These are phyloP conservation scores for Caenorhabditis sp. DNA, from an alignment of 2,888 invertebrate species.

Conservation along the genomic window DNA sequence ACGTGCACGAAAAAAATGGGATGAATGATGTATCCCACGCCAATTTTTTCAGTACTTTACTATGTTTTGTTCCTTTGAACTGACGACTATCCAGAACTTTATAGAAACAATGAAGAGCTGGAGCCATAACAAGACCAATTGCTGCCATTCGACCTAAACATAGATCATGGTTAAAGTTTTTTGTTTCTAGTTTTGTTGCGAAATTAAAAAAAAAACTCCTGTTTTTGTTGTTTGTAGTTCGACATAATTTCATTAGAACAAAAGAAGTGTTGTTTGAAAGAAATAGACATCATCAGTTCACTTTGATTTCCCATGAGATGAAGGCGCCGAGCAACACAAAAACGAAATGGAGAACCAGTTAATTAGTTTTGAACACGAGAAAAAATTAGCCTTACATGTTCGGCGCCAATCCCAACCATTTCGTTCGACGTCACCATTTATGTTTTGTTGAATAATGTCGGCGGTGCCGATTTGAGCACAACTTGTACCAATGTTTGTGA, in stretches of 20 bases:
- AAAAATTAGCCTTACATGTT: conserved; percentile 34
- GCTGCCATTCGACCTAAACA: conserved; percentile 47
- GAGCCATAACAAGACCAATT: conserved; percentile 45
- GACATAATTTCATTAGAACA: background rate
- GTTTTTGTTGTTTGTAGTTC: background rate
- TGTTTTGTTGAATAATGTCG: conserved; percentile 47
- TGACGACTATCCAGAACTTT: conserved; percentile 39
- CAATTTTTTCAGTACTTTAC: conserved; percentile 40
- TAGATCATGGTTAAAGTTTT: background rate
- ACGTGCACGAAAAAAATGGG: conserved; percentile 41
- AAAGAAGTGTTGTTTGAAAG: background rate
- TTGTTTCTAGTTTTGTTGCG: too few species aligned
- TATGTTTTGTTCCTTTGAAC: conserved; percentile 30
- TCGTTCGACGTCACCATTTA: conserved; percentile 45
- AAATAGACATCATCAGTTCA: background rate
- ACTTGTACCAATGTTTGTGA: conserved; percentile 43
- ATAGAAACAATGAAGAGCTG: conserved; percentile 45
- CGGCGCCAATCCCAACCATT: conserved; percentile 51
- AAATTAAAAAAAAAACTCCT: background rate
- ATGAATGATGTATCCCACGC: conserved; percentile 45
- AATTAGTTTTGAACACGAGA: conserved; percentile 39
- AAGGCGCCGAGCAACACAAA: background rate
- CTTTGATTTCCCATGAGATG: conserved; percentile 31
- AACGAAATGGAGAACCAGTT: conserved; percentile 6
- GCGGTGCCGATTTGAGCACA: conserved; percentile 49